A percentile compares a stretch with the other conserved stretches of the same genome.
These are phyloP conservation scores for Lepidostoma basale DNA, from an alignment of 1,140 invertebrate genomes.

Conservation along the genomic window DNA sequence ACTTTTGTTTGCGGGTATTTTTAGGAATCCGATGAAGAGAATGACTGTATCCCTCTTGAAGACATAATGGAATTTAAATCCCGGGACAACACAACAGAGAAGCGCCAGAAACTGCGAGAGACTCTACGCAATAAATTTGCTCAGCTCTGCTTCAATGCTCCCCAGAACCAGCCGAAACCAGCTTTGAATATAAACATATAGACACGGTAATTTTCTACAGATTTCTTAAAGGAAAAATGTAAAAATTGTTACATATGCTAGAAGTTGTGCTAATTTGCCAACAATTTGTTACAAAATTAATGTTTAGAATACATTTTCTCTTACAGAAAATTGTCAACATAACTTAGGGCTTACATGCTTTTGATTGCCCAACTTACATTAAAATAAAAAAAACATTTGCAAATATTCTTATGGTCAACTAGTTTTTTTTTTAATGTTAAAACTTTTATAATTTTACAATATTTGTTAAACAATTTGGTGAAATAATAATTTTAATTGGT, in stretches of 20 bases:
- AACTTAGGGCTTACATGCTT: constrained; percentile 31
- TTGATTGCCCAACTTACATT: constrained; percentile 20
- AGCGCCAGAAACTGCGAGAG: constrained; percentile 81
- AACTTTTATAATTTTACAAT: constrained; percentile 38
- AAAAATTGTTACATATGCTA: constrained; percentile 28
- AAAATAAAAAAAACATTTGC: constrained; percentile 26
- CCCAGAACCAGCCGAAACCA: constrained; percentile 33
- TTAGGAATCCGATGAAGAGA: constrained; percentile 72
- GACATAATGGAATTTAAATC: constrained; percentile 83
- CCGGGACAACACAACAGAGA: constrained; percentile 75
- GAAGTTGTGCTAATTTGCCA: constrained; percentile 23
- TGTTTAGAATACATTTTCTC: constrained; percentile 34
- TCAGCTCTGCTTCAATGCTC: constrained; percentile 69
- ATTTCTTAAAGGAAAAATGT: constrained; percentile 27
- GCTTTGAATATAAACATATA: constrained; percentile 4
- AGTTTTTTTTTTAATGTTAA: constrained; percentile 36
- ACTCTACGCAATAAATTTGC: constrained; percentile 82
- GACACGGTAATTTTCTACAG: constrained; percentile 19
- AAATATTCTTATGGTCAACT: constrained; percentile 30
- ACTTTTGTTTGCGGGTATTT: constrained; percentile 59
- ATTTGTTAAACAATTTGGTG: constrained; percentile 37
- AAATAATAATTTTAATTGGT: constrained; percentile 19
- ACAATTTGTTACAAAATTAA: constrained; percentile 26
- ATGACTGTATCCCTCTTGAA: constrained; percentile 84
- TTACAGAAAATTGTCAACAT: constrained; percentile 33